Conservation (phyloP, 92 coral and sea anemone species). For the Porites rus region DNA sequence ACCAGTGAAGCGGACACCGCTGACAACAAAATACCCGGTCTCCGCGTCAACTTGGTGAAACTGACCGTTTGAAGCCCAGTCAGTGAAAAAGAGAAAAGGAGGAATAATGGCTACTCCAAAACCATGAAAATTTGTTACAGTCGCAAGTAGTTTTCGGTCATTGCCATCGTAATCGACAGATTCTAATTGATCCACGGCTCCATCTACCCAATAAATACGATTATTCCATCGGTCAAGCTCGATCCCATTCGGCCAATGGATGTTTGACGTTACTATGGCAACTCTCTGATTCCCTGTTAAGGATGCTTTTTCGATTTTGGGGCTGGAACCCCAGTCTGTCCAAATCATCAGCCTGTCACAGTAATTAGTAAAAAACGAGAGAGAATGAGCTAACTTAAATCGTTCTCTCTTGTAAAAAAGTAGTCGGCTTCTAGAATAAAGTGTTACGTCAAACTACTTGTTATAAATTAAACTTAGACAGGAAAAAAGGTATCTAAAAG, state of each 20-base stretch:
- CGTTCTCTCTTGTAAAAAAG: neutral
- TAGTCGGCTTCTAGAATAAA: neutral
- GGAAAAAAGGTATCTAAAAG: too few relatives aligned
- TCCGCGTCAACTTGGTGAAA: slow-evolving; percentile 45
- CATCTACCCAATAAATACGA: slow-evolving; percentile 69
- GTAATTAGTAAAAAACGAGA: neutral
- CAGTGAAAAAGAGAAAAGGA: slow-evolving; percentile 57
- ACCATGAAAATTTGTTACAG: slow-evolving; percentile 33
- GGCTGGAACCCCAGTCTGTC: slow-evolving; percentile 74
- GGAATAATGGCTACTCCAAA: slow-evolving; percentile 58
- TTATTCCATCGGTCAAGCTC: slow-evolving; percentile 49
- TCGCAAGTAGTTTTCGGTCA: slow-evolving; percentile 19
- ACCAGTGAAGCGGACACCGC: slow-evolving; percentile 23
- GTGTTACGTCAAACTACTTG: too few relatives aligned
- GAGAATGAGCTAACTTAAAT: neutral
- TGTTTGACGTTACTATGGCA: slow-evolving; percentile 38
- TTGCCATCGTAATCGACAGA: slow-evolving; percentile 63
- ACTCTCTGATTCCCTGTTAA: slow-evolving; percentile 64
- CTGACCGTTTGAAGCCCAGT: slow-evolving; percentile 42
- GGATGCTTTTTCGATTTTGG: slow-evolving; percentile 62
- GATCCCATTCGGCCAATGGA: slow-evolving; percentile 72
- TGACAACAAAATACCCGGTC: slow-evolving; percentile 28
- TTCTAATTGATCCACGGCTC: slow-evolving; percentile 61
- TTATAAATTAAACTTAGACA: too few relatives aligned
- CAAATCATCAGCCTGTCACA: slow-evolving; percentile 62